Base-by-base conservation (phyloP, 2,113 vertebrate genomes). In the Athene cunicularia region DNA sequence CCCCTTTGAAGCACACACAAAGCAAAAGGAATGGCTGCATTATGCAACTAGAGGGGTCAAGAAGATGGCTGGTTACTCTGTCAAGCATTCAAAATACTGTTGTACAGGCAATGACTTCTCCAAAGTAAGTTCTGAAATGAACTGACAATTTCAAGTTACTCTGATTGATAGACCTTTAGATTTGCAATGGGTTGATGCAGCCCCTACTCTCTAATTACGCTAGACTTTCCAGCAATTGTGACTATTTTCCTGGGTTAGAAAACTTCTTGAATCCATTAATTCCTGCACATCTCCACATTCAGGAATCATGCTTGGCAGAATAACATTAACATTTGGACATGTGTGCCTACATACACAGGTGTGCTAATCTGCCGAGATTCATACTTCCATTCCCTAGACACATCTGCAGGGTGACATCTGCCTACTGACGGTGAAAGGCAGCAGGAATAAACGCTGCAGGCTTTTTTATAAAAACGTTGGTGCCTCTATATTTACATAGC, bases 1-100 rank as follows among this genome's bases (percentile, higher is more conserved):
- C 18, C 26, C 7, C 23, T 71, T 58, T 5, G 37, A 63, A 71
- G 35, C 24, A 14, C 4, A 2, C 16, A 3, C 0, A 1, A 27
- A 75, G 8, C 16, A 66, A 55, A 63, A 84, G 8, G 12, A 80
- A 49, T 20, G 56, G 17, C 15, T 68, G 47, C 14, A 14, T 67
- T 55, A 15, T 26, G 37, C 2, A 33, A 30, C n/a, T 15, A 17
- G 33, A 59, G 47, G 45, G 16, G 19, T 73, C 66, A 68, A 71
- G 41, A 80, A 53, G 32, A 10, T 53, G 39, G 2, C n/a, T 67
- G 28, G 26, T 71, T 77, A 52, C 0, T 1, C 18, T 58, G 22
- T 21, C 52, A 55, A 81, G 47, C 22, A 26, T 75, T 63, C 41
- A 50, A 43, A 70, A 32, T 47, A 35, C 4, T 33, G 11, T 41